Evolutionary conservation across 2,113 vertebrate genomes (phyloP).

Genomic region (Callionymus lyra): DNA sequence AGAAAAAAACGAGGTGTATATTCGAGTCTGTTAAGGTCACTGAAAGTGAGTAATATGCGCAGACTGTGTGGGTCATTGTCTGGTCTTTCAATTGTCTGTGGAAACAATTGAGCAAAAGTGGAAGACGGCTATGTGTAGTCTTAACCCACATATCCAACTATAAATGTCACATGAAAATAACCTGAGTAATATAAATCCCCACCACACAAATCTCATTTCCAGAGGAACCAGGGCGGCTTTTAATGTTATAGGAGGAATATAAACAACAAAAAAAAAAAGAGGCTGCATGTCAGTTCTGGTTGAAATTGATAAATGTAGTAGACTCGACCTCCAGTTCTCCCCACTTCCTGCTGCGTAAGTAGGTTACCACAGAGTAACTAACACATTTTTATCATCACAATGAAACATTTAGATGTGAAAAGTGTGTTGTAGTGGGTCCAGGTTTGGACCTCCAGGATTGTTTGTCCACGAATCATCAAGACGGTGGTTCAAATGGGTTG

Average conservation of each 20-base stretch:
- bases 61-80: constrained; percentile 1
- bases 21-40: no score
- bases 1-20: no score
- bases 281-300: constrained; percentile 1
- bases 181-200: constrained; percentile 6
- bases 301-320: constrained; percentile 7
- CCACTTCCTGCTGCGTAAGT: constrained; percentile 10
- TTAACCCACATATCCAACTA: constrained; percentile 18
- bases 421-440: no score
- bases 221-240: background rate
- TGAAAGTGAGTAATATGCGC: constrained; percentile 10
- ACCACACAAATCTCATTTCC: constrained; percentile 1
- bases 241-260: background rate
- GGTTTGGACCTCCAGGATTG: no score
- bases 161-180: constrained; percentile 23
- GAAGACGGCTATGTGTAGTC: constrained; percentile 27
- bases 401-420: no score
- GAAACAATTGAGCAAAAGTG: constrained; percentile 15
- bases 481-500: no score
- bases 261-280: no score
- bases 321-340: constrained; percentile 4
- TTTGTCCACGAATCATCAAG: no score
- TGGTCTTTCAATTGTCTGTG: constrained; percentile 20
- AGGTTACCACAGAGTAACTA: constrained; percentile 7
- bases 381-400: no score